These are phyloP conservation scores for Helicoverpa zea DNA, from an alignment of 1,140 invertebrate genomes.

Conservation along the genomic window DNA sequence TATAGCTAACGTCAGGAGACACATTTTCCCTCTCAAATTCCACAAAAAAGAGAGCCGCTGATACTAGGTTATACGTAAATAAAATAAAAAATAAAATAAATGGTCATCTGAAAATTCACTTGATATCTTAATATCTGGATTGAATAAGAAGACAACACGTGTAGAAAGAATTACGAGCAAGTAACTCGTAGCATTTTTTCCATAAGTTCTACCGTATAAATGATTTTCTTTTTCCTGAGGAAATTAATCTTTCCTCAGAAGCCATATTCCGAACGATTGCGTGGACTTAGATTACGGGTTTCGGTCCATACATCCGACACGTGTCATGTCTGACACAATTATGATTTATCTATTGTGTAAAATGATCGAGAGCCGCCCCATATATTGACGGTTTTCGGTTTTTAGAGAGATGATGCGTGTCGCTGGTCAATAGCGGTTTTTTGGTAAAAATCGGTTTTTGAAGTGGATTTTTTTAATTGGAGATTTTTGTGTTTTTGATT, in stretches of 20 bases:
- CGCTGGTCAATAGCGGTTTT: conserved; percentile 14
- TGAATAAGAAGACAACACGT: too few species aligned
- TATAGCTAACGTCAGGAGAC: too few species aligned
- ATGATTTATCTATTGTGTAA: conserved; percentile 36
- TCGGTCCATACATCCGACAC: conserved; percentile 18
- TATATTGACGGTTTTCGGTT: conserved; percentile 7
- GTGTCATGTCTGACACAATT: conserved; percentile 29
- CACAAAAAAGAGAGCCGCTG: too few species aligned
- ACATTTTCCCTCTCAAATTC: too few species aligned
- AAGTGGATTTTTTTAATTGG: neutral
- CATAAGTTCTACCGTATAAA: too few species aligned
- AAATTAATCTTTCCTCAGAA: neutral
- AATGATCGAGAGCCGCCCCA: conserved; percentile 24
- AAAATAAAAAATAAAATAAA: too few species aligned
- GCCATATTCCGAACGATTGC: neutral
- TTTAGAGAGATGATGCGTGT: conserved; percentile 14
- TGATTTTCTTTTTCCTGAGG: neutral
- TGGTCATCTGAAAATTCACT: too few species aligned
- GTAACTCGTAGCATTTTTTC: too few species aligned
- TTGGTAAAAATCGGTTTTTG: neutral
- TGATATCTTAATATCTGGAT: too few species aligned
- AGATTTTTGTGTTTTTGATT: neutral
- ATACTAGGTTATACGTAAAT: too few species aligned
- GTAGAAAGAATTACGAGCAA: too few species aligned
- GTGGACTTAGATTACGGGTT: conserved; percentile 19